Evolutionary conservation across 2,797 vertebrate species (phyloP), one percentile per base, ranked within the genome.

Genomic region (Picus viridis): DNA sequence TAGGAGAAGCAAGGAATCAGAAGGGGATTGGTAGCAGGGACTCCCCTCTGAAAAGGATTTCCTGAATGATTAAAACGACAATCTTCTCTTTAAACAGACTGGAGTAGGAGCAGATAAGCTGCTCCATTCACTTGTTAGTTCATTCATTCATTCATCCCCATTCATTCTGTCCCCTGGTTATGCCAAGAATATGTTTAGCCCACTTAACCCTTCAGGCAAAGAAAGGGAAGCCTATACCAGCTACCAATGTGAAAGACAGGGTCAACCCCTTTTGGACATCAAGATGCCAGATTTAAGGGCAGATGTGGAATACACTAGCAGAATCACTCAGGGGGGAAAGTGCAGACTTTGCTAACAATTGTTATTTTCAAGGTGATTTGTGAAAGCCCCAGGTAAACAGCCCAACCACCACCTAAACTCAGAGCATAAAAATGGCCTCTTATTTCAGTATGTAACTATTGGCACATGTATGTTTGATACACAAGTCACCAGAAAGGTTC

Each of bases 121-220:
- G 73, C 70, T 96, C 71, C 95, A 86, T 96, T 94, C 97, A 97
- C 90, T 97, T 49, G 27, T 83, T 77, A 36, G 39, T 85, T 95
- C 71, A 61, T 90, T 95, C 92, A 91, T 92, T 95, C 80, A 93
- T 93, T 75, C 78, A 65, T 79, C 41, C n/a, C 89, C 96, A 96
- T 97, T 98, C 97, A 97, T 88, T 93, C 80, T 56, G 68, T 78
- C 69, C 85, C 62, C 73, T 59, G 45, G 2, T 90, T 64, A 67
- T 61, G 59, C 64, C 58, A 80, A 92, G 89, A 83, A 56, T 45
- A 53, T 72, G 88, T 83, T 82, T 86, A 73, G 63, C 95, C 74
- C 75, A 51, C 75, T 96, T 94, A 93, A 94, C 86, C 67, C 87
- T 89, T 71, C 72, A 62, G 64, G 22, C 78, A 92, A 95, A 90